A percentile compares a stretch with the other conserved stretches of the same genome.
These are phyloP conservation scores for Amphipyra berbera DNA, from an alignment of 2,888 invertebrate genomes.

Conservation along the genomic window DNA sequence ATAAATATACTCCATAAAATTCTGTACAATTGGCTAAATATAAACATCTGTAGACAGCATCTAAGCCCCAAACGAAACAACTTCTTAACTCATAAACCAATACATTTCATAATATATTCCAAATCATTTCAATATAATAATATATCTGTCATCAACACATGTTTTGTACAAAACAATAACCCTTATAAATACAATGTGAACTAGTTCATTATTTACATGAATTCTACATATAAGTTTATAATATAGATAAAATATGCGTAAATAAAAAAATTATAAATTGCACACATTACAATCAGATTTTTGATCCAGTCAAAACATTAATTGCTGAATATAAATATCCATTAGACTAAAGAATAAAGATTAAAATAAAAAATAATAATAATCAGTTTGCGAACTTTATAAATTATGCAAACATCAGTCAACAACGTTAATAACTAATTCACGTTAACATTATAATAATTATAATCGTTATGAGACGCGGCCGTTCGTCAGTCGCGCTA, in stretches of 20 bases:
- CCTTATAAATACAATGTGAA: conserved; percentile 73
- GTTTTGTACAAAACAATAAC: conserved; percentile 78
- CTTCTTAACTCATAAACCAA: conserved; percentile 53
- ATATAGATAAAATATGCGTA: conserved; percentile 62
- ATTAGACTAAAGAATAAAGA: conserved; percentile 69
- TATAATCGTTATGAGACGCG: conserved; percentile 35
- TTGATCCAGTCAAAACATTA: conserved; percentile 87
- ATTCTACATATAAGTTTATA: conserved; percentile 64
- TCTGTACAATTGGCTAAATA: conserved; percentile 57
- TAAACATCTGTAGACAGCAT: conserved; percentile 50
- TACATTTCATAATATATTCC: conserved; percentile 54
- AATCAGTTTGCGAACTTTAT: conserved; percentile 76
- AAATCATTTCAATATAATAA: conserved; percentile 64
- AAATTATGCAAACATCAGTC: conserved; percentile 86
- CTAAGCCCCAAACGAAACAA: conserved; percentile 44
- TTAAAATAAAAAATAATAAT: conserved; percentile 73
- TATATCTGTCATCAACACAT: conserved; percentile 65
- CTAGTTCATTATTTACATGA: conserved; percentile 71
- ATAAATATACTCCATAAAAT: conserved; percentile 51
- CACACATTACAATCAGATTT: conserved; percentile 84
- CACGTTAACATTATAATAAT: conserved; percentile 47
- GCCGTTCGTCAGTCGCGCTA: conserved; percentile 26
- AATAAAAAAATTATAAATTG: conserved; percentile 76
- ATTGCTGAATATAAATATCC: conserved; percentile 66
- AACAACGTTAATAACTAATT: conserved; percentile 58